Base-by-base conservation (phyloP, 1,140 invertebrate species). In the Drosophila elegans region DNA sequence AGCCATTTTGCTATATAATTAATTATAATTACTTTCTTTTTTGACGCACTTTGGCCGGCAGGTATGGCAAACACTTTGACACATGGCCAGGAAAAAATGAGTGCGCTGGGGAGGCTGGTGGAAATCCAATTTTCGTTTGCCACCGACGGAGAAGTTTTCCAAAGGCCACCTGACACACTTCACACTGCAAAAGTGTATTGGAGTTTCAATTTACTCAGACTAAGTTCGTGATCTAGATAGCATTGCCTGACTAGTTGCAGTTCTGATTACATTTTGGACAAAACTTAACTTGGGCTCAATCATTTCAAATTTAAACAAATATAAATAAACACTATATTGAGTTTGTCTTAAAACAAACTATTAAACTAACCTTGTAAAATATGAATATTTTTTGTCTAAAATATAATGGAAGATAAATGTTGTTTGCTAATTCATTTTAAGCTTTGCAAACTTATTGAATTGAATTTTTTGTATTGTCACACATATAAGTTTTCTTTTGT, bases 1-100 rank as follows among this genome's bases (percentile, higher is more conserved):
- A 21, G 54, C 32, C 53, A 60, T 75, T 77, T 71, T 54, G 39
- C 51, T 4, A 25, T 74, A 55, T 78, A 78, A 78, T 78, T 78
- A 78, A 71, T 71, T 78, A 69, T 77, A 77, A 77, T 77, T 78
- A 78, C 49, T 57, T 78, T 78, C 48, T 46, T 57, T 25, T 48
- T 46, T 62, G 39, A 55, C 51, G 39, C 42, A 45, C 45, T 46
- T 76, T 45, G 27, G 36, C 21, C 55, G 39, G 13, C 56, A 77
- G 75, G 74, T 77, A 52, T 44, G 44, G 21, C 45, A 42, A 42
- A 51, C 42, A 51, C 63, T 61, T 60, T 64, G 66, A 59, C 52
- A 49, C 52, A 56, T 57, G 52, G 49, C 38, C 11, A 41, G 63
- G 66, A 27, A 75, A 75, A 78, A 77, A 62, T 42, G 41, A 52